Evolutionary conservation across 2,797 vertebrate species (phyloP).

Genomic region (Gadopsis marmoratus): DNA sequence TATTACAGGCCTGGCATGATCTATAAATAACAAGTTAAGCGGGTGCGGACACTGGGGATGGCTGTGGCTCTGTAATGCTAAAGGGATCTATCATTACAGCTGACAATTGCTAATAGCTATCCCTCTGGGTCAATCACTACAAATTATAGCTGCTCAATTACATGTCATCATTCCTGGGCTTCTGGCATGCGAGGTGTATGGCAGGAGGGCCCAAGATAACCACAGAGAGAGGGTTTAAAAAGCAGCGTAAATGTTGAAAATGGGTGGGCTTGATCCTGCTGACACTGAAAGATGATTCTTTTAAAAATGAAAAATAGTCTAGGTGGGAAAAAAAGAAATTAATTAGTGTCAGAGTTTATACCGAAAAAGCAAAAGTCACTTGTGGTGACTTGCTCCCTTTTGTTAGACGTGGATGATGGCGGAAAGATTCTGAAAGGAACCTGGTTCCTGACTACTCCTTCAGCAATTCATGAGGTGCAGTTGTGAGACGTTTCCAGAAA

Average conservation of each 20-base stretch:
- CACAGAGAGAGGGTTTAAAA: constrained; percentile 30
- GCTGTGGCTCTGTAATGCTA: constrained; percentile 92
- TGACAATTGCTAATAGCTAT: constrained; percentile 97
- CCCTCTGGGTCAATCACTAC: constrained; percentile 91
- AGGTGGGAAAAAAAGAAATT: not conserved
- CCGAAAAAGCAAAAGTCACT: not conserved
- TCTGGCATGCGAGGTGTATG: constrained; percentile 32
- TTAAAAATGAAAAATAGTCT: not conserved
- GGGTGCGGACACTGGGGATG: constrained; percentile 89
- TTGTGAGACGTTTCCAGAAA: not conserved
- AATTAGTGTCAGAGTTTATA: not conserved
- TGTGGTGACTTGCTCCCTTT: not conserved
- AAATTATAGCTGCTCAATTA: constrained; percentile 96
- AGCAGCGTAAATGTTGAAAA: constrained; percentile 3
- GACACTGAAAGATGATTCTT: not conserved
- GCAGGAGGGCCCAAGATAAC: constrained; percentile 29
- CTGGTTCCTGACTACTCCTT: not conserved
- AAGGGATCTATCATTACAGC: constrained; percentile 97
- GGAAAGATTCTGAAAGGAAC: not conserved
- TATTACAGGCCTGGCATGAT: constrained; percentile 97
- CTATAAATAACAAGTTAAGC: constrained; percentile 98
- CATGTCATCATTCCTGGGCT: constrained; percentile 86
- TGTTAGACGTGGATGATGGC: not conserved
- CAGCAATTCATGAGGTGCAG: not conserved
- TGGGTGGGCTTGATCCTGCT: not conserved